phyloP scores from a whole-genome alignment of 2,888 invertebrate genomes.

The Flabesymbios commensalis region DNA sequence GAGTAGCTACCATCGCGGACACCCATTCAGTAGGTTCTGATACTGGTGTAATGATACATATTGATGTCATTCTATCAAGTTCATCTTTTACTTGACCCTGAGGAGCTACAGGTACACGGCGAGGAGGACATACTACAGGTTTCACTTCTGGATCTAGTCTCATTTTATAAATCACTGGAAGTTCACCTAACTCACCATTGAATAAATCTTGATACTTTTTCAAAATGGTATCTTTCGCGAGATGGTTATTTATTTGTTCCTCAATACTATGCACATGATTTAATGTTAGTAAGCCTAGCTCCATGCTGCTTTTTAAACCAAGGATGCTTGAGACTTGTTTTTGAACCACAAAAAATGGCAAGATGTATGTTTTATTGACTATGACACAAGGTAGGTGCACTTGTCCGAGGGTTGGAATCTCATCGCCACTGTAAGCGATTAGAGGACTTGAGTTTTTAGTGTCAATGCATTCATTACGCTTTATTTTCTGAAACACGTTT shows the following conservation, averaged over 20 bases:
- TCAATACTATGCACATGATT: not conserved
- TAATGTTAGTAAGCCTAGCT: not conserved
- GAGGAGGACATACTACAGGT: not conserved
- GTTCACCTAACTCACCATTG: not conserved
- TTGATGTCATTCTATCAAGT: not conserved
- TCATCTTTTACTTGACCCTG: not conserved
- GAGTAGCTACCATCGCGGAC: conserved; percentile 28
- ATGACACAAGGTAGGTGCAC: not conserved
- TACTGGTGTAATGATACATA: conserved; percentile 27
- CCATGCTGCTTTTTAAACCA: not conserved
- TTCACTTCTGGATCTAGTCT: not conserved
- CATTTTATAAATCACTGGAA: not conserved
- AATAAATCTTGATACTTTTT: not conserved
- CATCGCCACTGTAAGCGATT: not conserved
- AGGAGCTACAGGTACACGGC: not conserved
- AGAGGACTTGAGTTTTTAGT: not conserved
- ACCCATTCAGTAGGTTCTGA: conserved; percentile 42
- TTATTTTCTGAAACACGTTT: not conserved
- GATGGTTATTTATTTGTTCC: too few species aligned
- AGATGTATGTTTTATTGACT: not conserved
- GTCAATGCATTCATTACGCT: not conserved
- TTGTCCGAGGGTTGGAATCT: not conserved
- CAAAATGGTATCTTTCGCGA: not conserved
- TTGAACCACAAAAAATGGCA: not conserved
- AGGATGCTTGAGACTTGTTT: not conserved